These are phyloP conservation scores for Pterocles burchelli DNA, from an alignment of 2,113 vertebrate species.

Conservation along the genomic window DNA sequence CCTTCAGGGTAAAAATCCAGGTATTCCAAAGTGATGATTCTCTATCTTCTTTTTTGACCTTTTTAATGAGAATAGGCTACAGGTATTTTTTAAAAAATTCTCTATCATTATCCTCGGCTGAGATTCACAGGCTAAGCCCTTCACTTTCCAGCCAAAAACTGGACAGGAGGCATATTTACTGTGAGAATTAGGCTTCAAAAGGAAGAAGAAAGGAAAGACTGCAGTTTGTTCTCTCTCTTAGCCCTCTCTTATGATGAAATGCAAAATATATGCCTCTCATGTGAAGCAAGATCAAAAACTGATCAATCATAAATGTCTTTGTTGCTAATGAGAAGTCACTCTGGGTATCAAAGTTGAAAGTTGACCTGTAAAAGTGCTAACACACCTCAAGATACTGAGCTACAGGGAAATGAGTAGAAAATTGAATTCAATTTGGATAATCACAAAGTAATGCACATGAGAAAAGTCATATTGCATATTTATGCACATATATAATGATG, in stretches of 20 bases:
- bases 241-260: neutral
- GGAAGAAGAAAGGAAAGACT: neutral
- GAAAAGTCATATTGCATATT: neutral
- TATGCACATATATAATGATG: neutral
- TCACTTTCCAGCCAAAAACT: neutral
- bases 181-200: neutral
- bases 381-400: neutral
- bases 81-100: neutral
- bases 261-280: neutral
- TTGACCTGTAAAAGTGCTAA: neutral
- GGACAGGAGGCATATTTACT: neutral
- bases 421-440: neutral
- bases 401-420: neutral
- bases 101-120: neutral
- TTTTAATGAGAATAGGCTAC: neutral
- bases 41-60: neutral
- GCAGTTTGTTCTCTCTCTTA: neutral
- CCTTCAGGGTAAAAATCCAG: neutral
- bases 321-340: neutral
- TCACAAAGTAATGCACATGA: neutral
- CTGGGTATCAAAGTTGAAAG: neutral
- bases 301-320: neutral
- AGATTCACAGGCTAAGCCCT: neutral
- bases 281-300: accelerated
- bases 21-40: neutral